Evolutionary conservation across 2,797 vertebrate genomes (phyloP).

Genomic region (Coregonus sp.): DNA sequence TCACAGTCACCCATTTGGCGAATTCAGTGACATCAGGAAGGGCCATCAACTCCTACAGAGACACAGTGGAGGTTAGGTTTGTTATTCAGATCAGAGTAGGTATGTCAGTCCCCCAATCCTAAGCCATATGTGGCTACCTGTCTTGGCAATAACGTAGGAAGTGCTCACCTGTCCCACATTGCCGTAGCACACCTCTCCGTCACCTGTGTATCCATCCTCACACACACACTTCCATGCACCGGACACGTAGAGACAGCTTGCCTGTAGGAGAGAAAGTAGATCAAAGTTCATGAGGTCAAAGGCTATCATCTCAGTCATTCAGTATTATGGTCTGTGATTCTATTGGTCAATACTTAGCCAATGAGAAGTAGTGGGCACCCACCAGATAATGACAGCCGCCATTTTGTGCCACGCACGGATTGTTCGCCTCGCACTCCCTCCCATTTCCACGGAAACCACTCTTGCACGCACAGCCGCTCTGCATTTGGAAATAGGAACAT

Average conservation of each 20-base stretch:
- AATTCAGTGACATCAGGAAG: slow-evolving; percentile 80
- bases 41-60: slow-evolving; percentile 79
- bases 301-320: background rate
- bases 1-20: slow-evolving; percentile 84
- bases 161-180: slow-evolving; percentile 76
- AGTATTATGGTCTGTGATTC: background rate
- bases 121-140: background rate
- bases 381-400: slow-evolving; percentile 88
- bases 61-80: slow-evolving; percentile 1
- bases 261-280: slow-evolving; percentile 67
- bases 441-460: slow-evolving; percentile 85
- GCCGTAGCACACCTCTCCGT: slow-evolving; percentile 85
- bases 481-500: background rate
- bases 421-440: slow-evolving; percentile 79
- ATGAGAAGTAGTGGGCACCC: slow-evolving; percentile 47
- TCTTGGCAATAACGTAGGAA: background rate
- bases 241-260: slow-evolving; percentile 75
- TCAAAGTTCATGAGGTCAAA: background rate
- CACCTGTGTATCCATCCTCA: slow-evolving; percentile 77
- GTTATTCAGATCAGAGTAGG: background rate
- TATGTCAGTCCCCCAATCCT: background rate
- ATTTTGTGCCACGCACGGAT: slow-evolving; percentile 77
- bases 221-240: slow-evolving; percentile 86
- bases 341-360: background rate
- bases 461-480: slow-evolving; percentile 90